These are phyloP conservation scores for Chiroxiphia lanceolata DNA, from an alignment of 2,797 vertebrate genomes.

Conservation along the genomic window DNA sequence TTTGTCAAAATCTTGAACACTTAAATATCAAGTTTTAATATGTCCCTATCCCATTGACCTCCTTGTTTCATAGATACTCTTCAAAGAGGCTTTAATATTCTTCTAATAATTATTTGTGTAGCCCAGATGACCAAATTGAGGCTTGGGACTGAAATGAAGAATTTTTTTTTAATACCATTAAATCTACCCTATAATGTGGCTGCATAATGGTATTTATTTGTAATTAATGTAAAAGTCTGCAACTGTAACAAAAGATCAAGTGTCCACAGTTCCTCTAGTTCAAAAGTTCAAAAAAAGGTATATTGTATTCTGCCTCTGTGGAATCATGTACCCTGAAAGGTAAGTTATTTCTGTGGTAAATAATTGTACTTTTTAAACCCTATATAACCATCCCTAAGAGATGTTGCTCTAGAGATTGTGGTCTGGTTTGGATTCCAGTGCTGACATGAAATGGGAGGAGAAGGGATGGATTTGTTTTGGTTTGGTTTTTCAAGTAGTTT, in stretches of 20 bases:
- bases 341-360: neutral
- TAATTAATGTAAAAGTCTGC: neutral
- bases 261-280: neutral
- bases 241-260: neutral
- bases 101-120: neutral
- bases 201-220: neutral
- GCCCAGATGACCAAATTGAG: too few species aligned
- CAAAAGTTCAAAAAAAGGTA: neutral
- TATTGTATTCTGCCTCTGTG: neutral
- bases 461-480: too few species aligned
- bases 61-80: neutral
- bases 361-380: neutral
- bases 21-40: neutral
- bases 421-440: neutral
- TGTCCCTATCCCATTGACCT: fast-evolving
- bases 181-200: fast-evolving
- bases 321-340: neutral
- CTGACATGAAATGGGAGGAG: neutral
- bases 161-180: neutral
- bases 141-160: neutral
- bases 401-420: neutral
- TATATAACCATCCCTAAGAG: fast-evolving
- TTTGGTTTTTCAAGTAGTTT: neutral
- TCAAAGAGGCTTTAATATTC: neutral
- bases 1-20: neutral